Evolutionary conservation across 2,888 invertebrate genomes (phyloP).

Genomic region (Conus canariensis): DNA sequence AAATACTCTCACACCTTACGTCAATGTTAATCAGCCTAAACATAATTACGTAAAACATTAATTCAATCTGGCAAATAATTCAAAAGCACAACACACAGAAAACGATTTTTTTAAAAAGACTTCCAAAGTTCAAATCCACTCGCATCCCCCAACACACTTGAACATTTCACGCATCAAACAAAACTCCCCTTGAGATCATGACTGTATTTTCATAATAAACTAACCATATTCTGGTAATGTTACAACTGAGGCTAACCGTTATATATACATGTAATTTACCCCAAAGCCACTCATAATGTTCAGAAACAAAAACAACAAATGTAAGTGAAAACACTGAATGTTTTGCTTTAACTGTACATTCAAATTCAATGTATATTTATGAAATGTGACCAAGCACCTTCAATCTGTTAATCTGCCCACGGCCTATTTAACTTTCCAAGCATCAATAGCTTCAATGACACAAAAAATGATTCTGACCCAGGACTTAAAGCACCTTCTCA

Average conservation of each 20-base stretch:
- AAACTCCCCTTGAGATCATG: constrained; percentile 17
- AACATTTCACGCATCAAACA: not conserved
- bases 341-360: not conserved
- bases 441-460: too few relatives aligned
- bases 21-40: not conserved
- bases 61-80: not conserved
- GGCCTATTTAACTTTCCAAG: not conserved
- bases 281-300: not conserved
- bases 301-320: not conserved
- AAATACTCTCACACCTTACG: not conserved
- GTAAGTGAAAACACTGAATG: not conserved
- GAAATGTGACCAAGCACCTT: not conserved
- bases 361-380: not conserved
- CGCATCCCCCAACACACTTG: not conserved
- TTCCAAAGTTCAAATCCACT: not conserved
- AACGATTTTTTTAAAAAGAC: not conserved
- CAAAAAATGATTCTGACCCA: too few relatives aligned
- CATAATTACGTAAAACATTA: not conserved
- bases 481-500: too few relatives aligned
- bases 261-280: not conserved
- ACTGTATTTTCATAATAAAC: not conserved
- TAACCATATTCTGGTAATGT: not conserved
- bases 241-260: not conserved
- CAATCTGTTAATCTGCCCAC: not conserved
- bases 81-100: not conserved